Evolutionary conservation across 2,888 invertebrate genomes (phyloP), one percentile per base, ranked within the genome.

Genomic region (Drosophila paranaensis): DNA sequence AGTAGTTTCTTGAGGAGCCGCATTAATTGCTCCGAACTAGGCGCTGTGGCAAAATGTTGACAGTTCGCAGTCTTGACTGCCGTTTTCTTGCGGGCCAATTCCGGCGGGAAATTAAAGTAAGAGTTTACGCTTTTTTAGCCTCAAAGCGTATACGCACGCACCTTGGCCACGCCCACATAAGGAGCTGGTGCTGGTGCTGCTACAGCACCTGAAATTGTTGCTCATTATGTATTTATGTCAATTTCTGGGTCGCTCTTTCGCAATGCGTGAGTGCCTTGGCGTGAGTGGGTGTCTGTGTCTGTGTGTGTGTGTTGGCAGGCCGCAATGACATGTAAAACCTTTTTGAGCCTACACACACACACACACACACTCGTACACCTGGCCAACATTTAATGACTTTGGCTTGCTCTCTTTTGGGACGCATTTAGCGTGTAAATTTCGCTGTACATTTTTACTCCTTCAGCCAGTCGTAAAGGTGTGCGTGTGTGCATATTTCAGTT

Each of bases 191-290:
- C 27, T 27, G 27, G 5, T 27, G 27, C 27, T 27, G 27, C 51
- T 8, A 8, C 51, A 71, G 63, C 63, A 73, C 61, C 76, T 77
- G 82, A 85, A 85, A 85, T 88, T 86, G 88, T 66, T 76, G 82
- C 88, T 88, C 88, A 88, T 88, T 83, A 84, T 74, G 82, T 73
- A 84, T 89, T 88, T 88, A 84, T 81, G 81, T 79, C 86, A 88
- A 88, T 86, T 88, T 88, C 82, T 83, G 81, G 81, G 76, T 80
- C 71, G 62, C 65, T 71, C 72, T 82, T 58, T 57, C 35, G 63
- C 56, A 50, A 42, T 74, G 58, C 46, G 58, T 67, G 50, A 35
- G 30, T 37, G 48, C 10, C 27, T 58, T 25, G 45, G 42, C 27
- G 27, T 69, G 48, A n/a, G n/a, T n/a, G n/a, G n/a, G n/a, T 33